Base-by-base conservation (phyloP, 2,888 invertebrate genomes). In the Zhengitettix transpicula region DNA sequence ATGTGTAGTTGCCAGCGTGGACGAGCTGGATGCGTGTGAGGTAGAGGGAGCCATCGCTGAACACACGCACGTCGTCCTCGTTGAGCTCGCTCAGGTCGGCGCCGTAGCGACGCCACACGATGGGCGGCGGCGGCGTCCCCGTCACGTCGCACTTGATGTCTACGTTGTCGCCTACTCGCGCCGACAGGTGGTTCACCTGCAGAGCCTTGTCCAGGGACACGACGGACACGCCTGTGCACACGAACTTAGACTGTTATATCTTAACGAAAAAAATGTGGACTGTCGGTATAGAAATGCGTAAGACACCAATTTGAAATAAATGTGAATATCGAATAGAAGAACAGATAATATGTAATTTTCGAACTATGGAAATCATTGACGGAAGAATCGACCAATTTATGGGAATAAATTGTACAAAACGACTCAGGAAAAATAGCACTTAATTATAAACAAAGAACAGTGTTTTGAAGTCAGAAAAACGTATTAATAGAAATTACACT, bases 121-220 rank as follows among this genome's bases (percentile, higher is more conserved):
- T 80, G 15, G 83, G 82, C 3, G 83, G 82, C 10, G 82, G 79
- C 14, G 85, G 84, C 17, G 81, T 81, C 15, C 84, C 84, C 40
- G 81, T 81, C 56, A 87, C 83, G 71, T 86, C 86, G 71, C 87
- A 87, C 70, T 84, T 85, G 66, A 87, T 82, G 72, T 87, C 86
- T 58, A 87, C 82, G 70, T 86, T 87, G 71, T 86, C 86, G 41
- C 84, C 85, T 16, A 85, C 83, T 56, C 84, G 77, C 5, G 85
- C 85, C 42, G 82, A 79, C 61, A 86, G 76, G 66, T 81, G 81
- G 69, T 85, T 85, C 57, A 82, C 79, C 70, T 84, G 83, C 59
- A 86, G 74, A 28, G 83, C 81, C 69, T 85, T 84, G 72, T 86
- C 85, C 71, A 86, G 70, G 1, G 83, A 80, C 14, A 84, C 84